Evolutionary conservation across 2,113 vertebrate species (phyloP).

Genomic region (Microcebus jonahi): DNA sequence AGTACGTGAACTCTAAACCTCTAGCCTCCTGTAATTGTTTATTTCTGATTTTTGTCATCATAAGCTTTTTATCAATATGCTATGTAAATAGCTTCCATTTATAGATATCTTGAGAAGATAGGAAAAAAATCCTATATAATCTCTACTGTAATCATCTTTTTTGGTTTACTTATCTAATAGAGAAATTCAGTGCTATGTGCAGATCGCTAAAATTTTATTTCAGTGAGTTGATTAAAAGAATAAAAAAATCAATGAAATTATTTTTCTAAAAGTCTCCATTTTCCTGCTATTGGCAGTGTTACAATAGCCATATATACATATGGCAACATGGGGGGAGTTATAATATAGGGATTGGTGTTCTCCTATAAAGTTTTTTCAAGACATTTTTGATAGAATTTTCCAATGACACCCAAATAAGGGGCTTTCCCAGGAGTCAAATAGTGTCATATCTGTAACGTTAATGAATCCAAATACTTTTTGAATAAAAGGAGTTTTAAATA

Average conservation of each 20-base stretch:
- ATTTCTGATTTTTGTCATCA: slow-evolving; percentile 30
- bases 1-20: neutral
- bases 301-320: neutral
- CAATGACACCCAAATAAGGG: neutral
- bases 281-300: neutral
- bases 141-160: neutral
- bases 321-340: neutral
- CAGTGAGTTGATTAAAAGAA: neutral
- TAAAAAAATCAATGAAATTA: neutral
- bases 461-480: neutral
- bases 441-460: neutral
- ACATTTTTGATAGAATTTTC: neutral
- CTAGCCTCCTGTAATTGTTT: neutral
- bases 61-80: slow-evolving; percentile 39
- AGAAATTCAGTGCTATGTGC: neutral
- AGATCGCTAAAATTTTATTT: neutral
- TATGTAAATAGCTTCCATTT: slow-evolving; percentile 47
- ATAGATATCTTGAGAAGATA: slow-evolving; percentile 14
- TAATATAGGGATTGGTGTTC: neutral
- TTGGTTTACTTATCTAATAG: neutral
- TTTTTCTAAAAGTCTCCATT: neutral
- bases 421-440: neutral
- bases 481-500: neutral
- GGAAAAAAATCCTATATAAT: neutral
- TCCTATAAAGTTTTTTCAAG: neutral